phyloP scores from a whole-genome alignment of 2,888 invertebrate genomes.

The Megamerina dolium region DNA sequence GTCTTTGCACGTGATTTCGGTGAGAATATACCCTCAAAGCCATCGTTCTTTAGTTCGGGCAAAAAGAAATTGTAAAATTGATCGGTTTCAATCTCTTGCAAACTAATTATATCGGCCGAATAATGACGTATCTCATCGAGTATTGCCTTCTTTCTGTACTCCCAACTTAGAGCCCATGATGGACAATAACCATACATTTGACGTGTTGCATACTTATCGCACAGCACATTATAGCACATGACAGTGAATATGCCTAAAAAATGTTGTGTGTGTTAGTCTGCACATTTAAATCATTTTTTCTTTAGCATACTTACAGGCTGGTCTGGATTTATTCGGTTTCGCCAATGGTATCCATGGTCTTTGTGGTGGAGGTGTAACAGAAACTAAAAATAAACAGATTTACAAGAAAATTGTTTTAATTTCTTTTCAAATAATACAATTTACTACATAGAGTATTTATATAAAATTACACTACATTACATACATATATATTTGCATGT shows the following conservation, averaged over 20 bases:
- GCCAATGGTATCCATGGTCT: slow-evolving; percentile 93
- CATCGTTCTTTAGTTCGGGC: slow-evolving; percentile 86
- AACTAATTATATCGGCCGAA: slow-evolving; percentile 93
- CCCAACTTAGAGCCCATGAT: slow-evolving; percentile 98
- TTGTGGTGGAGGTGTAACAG: slow-evolving; percentile 82
- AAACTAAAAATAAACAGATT: slow-evolving; percentile 62
- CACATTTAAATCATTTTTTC: neutral
- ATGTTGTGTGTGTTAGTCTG: too few species aligned
- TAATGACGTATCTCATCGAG: slow-evolving; percentile 94
- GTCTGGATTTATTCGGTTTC: slow-evolving; percentile 79
- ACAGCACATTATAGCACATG: slow-evolving; percentile 99
- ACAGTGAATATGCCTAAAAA: slow-evolving; percentile 91
- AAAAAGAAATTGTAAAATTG: slow-evolving; percentile 96
- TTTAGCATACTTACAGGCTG: slow-evolving; percentile 71
- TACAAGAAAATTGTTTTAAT: slow-evolving; percentile 11
- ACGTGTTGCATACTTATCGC: slow-evolving; percentile 97
- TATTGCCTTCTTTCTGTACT: slow-evolving; percentile 93
- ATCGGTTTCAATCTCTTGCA: slow-evolving; percentile 97
- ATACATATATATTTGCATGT: neutral
- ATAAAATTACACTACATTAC: neutral
- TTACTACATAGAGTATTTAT: too few species aligned
- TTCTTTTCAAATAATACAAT: too few species aligned
- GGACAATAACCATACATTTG: slow-evolving; percentile 99
- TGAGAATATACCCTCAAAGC: slow-evolving; percentile 93
- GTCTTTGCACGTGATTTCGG: slow-evolving; percentile 98